Percentiles rank a stretch among this genome's conserved stretches.
phyloP scores from a whole-genome alignment of 2,797 vertebrate species.

The Garrulus glandarius region DNA sequence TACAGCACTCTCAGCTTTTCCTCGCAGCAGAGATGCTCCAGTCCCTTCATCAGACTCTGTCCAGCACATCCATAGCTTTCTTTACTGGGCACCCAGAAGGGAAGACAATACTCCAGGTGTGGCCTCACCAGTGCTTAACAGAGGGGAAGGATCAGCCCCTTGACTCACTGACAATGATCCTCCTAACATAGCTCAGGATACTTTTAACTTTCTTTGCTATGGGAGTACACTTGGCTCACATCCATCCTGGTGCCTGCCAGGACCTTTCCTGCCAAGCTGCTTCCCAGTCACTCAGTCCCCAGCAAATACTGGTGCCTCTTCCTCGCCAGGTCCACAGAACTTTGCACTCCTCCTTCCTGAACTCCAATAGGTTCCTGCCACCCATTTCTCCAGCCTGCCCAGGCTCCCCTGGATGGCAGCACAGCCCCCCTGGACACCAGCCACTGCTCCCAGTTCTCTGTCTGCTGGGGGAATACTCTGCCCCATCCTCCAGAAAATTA shows the following conservation, averaged over 20 bases:
- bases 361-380: neutral
- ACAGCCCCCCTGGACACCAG: neutral
- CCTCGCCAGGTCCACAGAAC: neutral
- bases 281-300: neutral
- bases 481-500: neutral
- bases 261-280: neutral
- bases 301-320: neutral
- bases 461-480: neutral
- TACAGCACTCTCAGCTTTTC: neutral
- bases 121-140: neutral
- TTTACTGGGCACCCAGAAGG: neutral
- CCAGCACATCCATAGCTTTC: neutral
- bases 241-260: neutral
- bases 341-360: neutral
- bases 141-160: neutral
- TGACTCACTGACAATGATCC: neutral
- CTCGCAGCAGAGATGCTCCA: neutral
- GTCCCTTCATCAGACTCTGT: neutral
- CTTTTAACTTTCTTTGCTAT: neutral
- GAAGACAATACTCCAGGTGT: neutral
- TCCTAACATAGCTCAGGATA: neutral
- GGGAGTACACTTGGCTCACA: accelerated
- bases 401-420: neutral
- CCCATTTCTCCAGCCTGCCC: neutral
- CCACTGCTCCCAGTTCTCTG: neutral